A percentile compares a stretch with the other conserved stretches of the same genome.
phyloP scores from a whole-genome alignment of 35 echinoderm and acorn worm species.

The Ophiothrix spiculata region DNA sequence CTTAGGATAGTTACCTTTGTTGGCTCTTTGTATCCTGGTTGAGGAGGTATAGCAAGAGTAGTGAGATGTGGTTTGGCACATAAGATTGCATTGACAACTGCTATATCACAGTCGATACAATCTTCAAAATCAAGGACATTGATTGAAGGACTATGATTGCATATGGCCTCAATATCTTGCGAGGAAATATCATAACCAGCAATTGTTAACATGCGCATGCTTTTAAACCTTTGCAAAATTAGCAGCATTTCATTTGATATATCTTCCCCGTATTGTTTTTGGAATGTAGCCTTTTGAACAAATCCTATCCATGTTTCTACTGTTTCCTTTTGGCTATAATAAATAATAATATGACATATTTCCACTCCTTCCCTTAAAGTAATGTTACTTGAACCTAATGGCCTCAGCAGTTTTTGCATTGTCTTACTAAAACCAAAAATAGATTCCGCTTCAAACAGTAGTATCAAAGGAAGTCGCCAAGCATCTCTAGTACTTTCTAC shows the following conservation, averaged over 20 bases:
- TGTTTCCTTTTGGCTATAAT: too few relatives aligned
- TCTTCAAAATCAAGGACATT: neutral
- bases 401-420: neutral
- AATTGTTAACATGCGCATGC: neutral
- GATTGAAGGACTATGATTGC: neutral
- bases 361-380: neutral
- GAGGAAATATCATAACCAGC: neutral
- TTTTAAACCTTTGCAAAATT: neutral
- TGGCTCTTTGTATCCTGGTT: neutral
- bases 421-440: neutral
- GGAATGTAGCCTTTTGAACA: neutral
- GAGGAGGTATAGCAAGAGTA: neutral
- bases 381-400: neutral
- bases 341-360: neutral
- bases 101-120: neutral
- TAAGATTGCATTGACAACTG: neutral
- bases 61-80: neutral
- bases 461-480: neutral
- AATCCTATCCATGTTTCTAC: neutral
- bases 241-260: neutral
- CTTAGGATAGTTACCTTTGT: neutral
- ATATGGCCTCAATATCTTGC: neutral
- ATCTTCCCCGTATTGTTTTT: neutral
- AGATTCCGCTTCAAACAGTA: neutral
- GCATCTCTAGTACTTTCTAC: neutral